Base-by-base conservation (phyloP, 2,113 vertebrate genomes). In the Heteronetta atricapilla region DNA sequence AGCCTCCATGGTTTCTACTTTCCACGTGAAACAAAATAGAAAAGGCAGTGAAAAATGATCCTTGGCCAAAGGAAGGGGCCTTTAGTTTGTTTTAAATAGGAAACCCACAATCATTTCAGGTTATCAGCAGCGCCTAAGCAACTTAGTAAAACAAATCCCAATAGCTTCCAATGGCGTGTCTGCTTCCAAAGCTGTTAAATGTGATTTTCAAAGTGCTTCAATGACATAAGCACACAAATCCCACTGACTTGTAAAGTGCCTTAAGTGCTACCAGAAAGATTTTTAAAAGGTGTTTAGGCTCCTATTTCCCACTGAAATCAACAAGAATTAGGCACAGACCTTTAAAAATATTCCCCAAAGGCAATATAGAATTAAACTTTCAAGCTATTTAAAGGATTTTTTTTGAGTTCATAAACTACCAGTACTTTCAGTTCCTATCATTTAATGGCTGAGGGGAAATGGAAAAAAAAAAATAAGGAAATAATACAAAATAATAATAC, bases 231-330 rank as follows among this genome's bases (percentile, higher is more conserved):
- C 56, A 70, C 42, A 56, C 60, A 90, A 95, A 94, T 90, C 64
- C 69, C 34, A 81, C 53, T 64, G 48, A 78, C 59, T n/a, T 88
- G 8, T 31, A 75, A 94, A 68, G 68, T 68, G 64, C 36, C 20
- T 19, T 79, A 84, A 92, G 48, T 87, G 66, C 46, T 75, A 93
- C 74, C 74, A 92, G 58, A 84, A 88, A 94, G 42, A 82, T 56
- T 87, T 90, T 88, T 56, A 58, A 82, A 88, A 90, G 66, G 56
- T 90, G 67, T 93, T 95, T 73, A 95, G 74, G 83, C 23, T 84
- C 66, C 62, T 76, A 38, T 92, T 96, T 90, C 90, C 82, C 50
- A 88, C 66, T 33, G 83, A 95, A 91, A 96, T 82, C 69, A 92
- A 82, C 38, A 68, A 72, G 52, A 78, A 68, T 53, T 82, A 81